Evolutionary conservation across 2,888 invertebrate species (phyloP), one percentile per base, ranked within the genome.

Genomic region (Spicauda simplicius): DNA sequence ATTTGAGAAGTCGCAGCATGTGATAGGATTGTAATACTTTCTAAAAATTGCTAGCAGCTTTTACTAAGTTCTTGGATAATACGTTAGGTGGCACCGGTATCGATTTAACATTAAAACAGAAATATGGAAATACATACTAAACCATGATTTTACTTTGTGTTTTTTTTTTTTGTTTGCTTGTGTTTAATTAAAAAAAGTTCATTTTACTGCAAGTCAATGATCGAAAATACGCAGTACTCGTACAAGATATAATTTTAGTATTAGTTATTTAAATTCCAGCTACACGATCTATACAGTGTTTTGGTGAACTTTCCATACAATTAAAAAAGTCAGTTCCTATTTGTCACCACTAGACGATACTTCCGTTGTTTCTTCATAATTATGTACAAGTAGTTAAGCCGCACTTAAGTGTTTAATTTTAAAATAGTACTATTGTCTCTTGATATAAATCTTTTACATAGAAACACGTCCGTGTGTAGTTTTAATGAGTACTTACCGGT

Each of bases 401-500:
- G 45, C 7, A 48, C 18, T 50, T 50, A 50, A 50, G 8, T 50
- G 50, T 11, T 10, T 18, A 16, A 10, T 6, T 18, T 50, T 18
- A 50, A 1, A 50, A 8, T 14, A 7, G 6, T 48, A 18, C 18
- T 5, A 50, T 18, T 18, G 25, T 25, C 16, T 50, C 20, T 30
- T 10, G 59, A 45, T 48, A 30, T 20, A 10, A 16, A 55, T 25
- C 52, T 20, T 33, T 2, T 11, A 4, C 5, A 30, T 19, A 50
- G n/a, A n/a, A 50, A 16, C 45, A 6, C n/a, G 41, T 53, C 50
- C 45, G 58, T 59, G 45, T 57, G 64, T 64, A 57, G 12, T 18
- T 59, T 18, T 65, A 65, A 59, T 65, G 54, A 65, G 58, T 54
- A 45, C 30, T 59, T 54, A 41, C 54, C 52, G 18, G 65, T 33